These are phyloP conservation scores for Pomacea maculata DNA, from an alignment of 1,140 invertebrate genomes.

Conservation along the genomic window DNA sequence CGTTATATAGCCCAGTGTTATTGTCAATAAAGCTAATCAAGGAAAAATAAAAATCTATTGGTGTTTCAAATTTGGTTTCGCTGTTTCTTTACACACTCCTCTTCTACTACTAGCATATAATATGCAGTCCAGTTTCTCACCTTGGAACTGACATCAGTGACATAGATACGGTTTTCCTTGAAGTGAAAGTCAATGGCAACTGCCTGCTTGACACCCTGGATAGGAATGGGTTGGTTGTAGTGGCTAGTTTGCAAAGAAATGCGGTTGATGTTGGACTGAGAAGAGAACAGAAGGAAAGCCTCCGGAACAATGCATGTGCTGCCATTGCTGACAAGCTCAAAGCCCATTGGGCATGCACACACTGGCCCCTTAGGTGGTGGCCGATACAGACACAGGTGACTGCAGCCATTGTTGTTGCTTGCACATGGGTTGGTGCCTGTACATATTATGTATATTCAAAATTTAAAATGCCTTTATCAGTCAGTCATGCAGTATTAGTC, in stretches of 20 bases:
- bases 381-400: conserved; percentile 93
- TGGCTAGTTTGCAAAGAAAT: conserved; percentile 75
- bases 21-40: no score
- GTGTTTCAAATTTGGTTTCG: no score
- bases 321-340: conserved; percentile 81
- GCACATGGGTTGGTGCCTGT: conserved; percentile 87
- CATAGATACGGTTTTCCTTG: conserved; percentile 84
- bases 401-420: conserved; percentile 93
- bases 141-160: conserved; percentile 83
- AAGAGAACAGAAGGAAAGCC: conserved; percentile 87
- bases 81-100: background rate
- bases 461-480: no score
- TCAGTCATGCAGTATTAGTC: no score
- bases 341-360: conserved; percentile 84
- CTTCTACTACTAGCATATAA: background rate
- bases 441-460: no score
- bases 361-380: conserved; percentile 70
- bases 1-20: no score
- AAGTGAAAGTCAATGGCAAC: conserved; percentile 93
- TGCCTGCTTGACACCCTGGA: conserved; percentile 81
- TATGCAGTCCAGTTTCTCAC: conserved; percentile 33
- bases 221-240: conserved; percentile 74
- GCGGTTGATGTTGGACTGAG: conserved; percentile 80
- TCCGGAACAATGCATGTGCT: conserved; percentile 85
- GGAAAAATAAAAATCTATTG: no score